phyloP scores from a whole-genome alignment of 1,140 invertebrate genomes.

The Helicoverpa armigera region DNA sequence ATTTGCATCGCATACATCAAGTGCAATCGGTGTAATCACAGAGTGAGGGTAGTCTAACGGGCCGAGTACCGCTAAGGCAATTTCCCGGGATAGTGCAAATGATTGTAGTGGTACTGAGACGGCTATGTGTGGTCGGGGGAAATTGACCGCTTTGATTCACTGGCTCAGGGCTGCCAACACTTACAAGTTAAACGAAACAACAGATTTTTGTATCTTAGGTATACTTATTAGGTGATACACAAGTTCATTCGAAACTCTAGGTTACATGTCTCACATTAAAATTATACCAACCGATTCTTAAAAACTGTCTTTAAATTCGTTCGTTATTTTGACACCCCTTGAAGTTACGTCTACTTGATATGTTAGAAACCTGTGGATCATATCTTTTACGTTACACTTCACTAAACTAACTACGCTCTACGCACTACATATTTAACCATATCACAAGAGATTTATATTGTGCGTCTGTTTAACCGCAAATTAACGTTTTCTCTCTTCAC shows the following conservation, averaged over 20 bases:
- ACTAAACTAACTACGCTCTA: neutral
- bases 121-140: constrained; percentile 17
- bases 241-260: too few species aligned
- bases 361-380: neutral
- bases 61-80: constrained; percentile 28
- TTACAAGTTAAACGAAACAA: too few species aligned
- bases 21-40: constrained; percentile 18
- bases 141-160: constrained; percentile 22
- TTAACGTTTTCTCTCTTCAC: neutral
- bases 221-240: too few species aligned
- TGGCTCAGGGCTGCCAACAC: neutral
- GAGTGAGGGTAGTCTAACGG: constrained; percentile 7
- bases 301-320: too few species aligned
- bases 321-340: too few species aligned
- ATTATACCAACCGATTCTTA: too few species aligned
- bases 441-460: too few species aligned
- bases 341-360: neutral
- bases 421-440: too few species aligned
- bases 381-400: neutral
- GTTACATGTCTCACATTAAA: too few species aligned
- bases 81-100: constrained; percentile 39
- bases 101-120: neutral
- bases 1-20: constrained; percentile 35
- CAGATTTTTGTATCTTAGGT: too few species aligned
- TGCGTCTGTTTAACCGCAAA: too few species aligned